Conservation (phyloP, 2,888 invertebrate species). For the Phlogophora meticulosa region DNA sequence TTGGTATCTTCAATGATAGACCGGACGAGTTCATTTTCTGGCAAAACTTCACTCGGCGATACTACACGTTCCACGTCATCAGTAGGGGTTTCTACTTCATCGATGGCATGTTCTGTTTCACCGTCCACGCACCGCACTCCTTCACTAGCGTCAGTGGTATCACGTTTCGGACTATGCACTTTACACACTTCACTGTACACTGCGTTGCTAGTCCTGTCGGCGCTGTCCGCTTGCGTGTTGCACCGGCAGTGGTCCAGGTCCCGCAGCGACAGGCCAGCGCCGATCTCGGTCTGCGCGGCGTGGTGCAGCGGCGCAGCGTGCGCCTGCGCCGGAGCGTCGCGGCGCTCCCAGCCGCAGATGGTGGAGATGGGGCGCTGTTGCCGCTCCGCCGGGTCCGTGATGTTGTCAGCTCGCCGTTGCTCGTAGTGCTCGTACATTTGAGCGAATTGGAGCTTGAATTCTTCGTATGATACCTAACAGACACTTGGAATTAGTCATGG, state of each 20-base stretch:
- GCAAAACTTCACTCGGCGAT: slow-evolving; percentile 34
- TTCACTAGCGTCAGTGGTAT: slow-evolving; percentile 13
- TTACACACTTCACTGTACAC: slow-evolving; percentile 93
- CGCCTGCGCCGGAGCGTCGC: slow-evolving; percentile 33
- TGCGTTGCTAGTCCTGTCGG: slow-evolving; percentile 79
- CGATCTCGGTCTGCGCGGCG: slow-evolving; percentile 88
- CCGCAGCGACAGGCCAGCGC: slow-evolving; percentile 84
- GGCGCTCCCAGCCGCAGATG: slow-evolving; percentile 97
- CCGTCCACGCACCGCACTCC: slow-evolving; percentile 65
- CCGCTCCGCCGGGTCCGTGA: slow-evolving; percentile 98
- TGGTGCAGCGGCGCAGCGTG: slow-evolving; percentile 69
- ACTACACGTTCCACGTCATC: slow-evolving; percentile 41
- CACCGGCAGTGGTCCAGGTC: slow-evolving; percentile 87
- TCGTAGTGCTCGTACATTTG: slow-evolving; percentile 99
- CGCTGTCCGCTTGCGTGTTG: slow-evolving; percentile 65
- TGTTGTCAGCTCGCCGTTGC: slow-evolving; percentile 97
- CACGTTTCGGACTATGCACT: slow-evolving; percentile 89
- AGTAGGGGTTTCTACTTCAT: slow-evolving; percentile 69
- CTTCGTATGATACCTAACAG: slow-evolving; percentile 97
- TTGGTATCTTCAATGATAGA: slow-evolving; percentile 81
- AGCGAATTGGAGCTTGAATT: slow-evolving; percentile 99
- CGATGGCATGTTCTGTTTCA: slow-evolving; percentile 77
- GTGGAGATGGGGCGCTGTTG: slow-evolving; percentile 98
- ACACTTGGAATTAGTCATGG: neutral
- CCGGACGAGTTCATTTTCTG: slow-evolving; percentile 74